phyloP scores from a whole-genome alignment of 2,797 vertebrate genomes.

The Dicrostonyx torquatus region DNA sequence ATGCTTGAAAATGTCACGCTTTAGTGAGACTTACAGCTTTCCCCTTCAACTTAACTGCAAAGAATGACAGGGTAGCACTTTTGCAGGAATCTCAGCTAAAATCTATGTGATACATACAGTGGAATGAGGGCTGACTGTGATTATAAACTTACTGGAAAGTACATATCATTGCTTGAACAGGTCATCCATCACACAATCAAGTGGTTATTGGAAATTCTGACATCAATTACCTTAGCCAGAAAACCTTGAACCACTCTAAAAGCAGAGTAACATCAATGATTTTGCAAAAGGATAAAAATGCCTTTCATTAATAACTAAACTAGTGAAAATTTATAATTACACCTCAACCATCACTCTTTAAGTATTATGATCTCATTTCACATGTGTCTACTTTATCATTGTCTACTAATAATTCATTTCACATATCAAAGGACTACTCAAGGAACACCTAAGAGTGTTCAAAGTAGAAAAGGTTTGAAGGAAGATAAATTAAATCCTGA shows the following conservation, averaged over 20 bases:
- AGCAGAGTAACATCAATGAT: background rate
- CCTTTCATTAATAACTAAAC: slow-evolving; percentile 12
- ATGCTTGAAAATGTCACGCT: slow-evolving; percentile 82
- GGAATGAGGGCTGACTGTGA: slow-evolving; percentile 81
- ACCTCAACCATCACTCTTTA: slow-evolving; percentile 6
- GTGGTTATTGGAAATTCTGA: slow-evolving; percentile 63
- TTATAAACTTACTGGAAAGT: slow-evolving; percentile 81
- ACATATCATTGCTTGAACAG: slow-evolving; percentile 53
- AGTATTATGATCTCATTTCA: slow-evolving; percentile 38
- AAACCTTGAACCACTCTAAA: slow-evolving; percentile 65
- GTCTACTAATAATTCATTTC: background rate
- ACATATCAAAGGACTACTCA: background rate
- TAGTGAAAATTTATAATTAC: slow-evolving; percentile 51
- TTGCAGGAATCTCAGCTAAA: slow-evolving; percentile 81
- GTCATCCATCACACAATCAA: slow-evolving; percentile 71
- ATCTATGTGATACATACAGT: slow-evolving; percentile 67
- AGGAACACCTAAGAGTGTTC: background rate
- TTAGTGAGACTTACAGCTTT: slow-evolving; percentile 84
- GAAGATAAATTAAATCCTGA: background rate
- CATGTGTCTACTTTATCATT: slow-evolving; percentile 6
- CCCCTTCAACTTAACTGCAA: slow-evolving; percentile 82
- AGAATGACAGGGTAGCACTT: slow-evolving; percentile 81
- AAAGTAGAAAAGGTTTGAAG: background rate
- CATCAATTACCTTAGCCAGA: slow-evolving; percentile 26
- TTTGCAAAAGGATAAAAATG: background rate